Conservation (phyloP, 2,888 invertebrate species). For the Drosophila mettleri region DNA sequence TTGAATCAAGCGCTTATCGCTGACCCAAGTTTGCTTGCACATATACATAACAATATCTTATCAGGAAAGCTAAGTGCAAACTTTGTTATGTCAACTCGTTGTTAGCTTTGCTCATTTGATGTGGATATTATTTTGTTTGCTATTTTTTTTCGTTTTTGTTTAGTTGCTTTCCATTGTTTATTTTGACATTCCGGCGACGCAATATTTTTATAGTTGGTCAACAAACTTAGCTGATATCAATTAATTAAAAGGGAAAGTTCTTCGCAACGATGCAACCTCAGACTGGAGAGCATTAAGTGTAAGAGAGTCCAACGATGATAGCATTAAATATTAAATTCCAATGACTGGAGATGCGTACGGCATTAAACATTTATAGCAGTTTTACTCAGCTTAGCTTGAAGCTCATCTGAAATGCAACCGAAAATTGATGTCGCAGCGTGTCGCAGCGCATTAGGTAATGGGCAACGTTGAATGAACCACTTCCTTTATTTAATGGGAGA, state of each 20-base stretch:
- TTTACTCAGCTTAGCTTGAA: conserved; percentile 25
- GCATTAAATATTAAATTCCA: conserved; percentile 69
- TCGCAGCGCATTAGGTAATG: conserved; percentile 73
- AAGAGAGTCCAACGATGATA: conserved; percentile 25
- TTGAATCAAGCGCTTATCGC: conserved; percentile 62
- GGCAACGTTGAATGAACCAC: conserved; percentile 45
- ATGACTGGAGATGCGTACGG: conserved; percentile 42
- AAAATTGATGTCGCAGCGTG: conserved; percentile 76
- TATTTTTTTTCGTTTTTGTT: conserved; percentile 16
- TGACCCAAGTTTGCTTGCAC: conserved; percentile 24
- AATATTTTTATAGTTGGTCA: conserved; percentile 36
- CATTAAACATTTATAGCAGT: conserved; percentile 56
- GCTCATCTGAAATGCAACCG: conserved; percentile 77
- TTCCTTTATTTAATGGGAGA: conserved; percentile 31
- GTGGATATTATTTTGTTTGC: conserved; percentile 20
- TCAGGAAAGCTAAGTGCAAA: conserved; percentile 55
- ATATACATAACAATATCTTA: conserved; percentile 56
- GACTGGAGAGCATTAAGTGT: conserved; percentile 1
- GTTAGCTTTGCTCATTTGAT: conserved; percentile 21
- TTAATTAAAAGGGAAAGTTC: conserved; percentile 75
- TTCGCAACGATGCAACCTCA: conserved; percentile 28
- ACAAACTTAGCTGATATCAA: conserved; percentile 62
- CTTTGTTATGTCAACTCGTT: conserved; percentile 55
- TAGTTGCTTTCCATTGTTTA: conserved; percentile 38
- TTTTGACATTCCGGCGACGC: conserved; percentile 20